A percentile compares a stretch with the other conserved stretches of the same genome.
These are phyloP conservation scores for Genyomyrus donnyi DNA, from an alignment of 2,113 vertebrate genomes.

Conservation along the genomic window DNA sequence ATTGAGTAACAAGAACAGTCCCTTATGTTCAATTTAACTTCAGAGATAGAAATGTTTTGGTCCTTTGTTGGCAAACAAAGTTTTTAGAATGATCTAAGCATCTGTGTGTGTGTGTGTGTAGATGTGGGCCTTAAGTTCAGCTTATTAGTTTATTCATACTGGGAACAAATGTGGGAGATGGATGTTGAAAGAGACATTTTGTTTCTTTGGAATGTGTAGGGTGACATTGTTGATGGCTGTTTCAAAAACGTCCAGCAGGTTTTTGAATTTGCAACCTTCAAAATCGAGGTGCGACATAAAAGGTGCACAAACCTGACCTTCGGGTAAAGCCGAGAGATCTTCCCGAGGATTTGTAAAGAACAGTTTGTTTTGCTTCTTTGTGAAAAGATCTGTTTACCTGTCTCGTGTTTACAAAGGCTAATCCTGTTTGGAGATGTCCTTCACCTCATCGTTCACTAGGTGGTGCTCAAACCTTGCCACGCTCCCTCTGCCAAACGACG, in stretches of 20 bases:
- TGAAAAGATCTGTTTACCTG: constrained; percentile 5
- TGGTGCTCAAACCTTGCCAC: constrained; percentile 53
- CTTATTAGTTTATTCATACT: not conserved
- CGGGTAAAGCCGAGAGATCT: not conserved
- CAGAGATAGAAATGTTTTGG: not conserved
- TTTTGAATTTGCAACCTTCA: constrained; percentile 17
- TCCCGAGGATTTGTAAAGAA: not conserved
- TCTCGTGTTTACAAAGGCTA: constrained; percentile 16
- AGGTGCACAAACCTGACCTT: constrained; percentile 11
- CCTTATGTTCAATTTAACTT: not conserved
- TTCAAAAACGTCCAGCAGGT: not conserved
- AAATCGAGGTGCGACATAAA: constrained; percentile 15
- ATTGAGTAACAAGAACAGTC: not conserved
- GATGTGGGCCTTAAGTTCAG: not conserved
- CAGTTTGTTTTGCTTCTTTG: constrained; percentile 14
- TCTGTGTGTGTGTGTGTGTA: not conserved
- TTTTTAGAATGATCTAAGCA: not conserved
- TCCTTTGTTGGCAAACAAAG: not conserved
- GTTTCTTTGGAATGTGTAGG: not conserved
- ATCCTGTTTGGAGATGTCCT: constrained; percentile 2
- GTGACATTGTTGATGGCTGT: not conserved
- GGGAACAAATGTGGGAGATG: not conserved
- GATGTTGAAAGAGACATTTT: not conserved
- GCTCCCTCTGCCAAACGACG: constrained; percentile 1
- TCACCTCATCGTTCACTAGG: constrained; percentile 47